Conservation (phyloP, 2,113 vertebrate species). For the Gadus macrocephalus region DNA sequence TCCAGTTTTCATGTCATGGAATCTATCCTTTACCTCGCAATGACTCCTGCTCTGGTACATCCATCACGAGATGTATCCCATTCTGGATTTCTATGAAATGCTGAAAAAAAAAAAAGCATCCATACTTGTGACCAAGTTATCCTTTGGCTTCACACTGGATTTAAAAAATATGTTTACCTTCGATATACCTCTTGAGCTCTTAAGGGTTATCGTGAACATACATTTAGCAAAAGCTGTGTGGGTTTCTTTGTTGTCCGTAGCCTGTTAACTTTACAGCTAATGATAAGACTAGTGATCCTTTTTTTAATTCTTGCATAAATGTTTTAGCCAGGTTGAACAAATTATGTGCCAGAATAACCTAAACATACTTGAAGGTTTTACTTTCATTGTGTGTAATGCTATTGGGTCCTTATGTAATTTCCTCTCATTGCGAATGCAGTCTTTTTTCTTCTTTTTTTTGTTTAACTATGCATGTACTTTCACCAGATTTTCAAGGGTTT, state of each 20-base stretch:
- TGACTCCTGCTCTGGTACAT: conserved; percentile 9
- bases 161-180: conserved; percentile 51
- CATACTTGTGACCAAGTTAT: conserved; percentile 26
- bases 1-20: too few relatives aligned
- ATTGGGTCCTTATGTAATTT: conserved; percentile 9
- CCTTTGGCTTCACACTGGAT: conserved; percentile 57
- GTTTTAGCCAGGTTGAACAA: conserved; percentile 17
- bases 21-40: too few relatives aligned
- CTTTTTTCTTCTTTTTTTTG: not conserved
- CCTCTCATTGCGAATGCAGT: conserved; percentile 30
- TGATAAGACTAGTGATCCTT: not conserved
- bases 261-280: conserved; percentile 12
- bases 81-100: conserved; percentile 25
- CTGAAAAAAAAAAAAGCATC: conserved; percentile 7
- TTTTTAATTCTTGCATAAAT: not conserved
- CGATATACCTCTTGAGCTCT: conserved; percentile 26
- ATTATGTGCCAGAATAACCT: conserved; percentile 38
- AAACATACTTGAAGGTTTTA: conserved; percentile 23
- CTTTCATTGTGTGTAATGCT: conserved; percentile 15
- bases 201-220: conserved; percentile 30
- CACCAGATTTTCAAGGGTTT: conserved; percentile 32
- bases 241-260: conserved; percentile 32
- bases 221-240: conserved; percentile 44
- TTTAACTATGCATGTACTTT: conserved; percentile 47
- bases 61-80: not conserved